Evolutionary conservation across 2,113 vertebrate species (phyloP).

Genomic region (Camelus bactrianus): DNA sequence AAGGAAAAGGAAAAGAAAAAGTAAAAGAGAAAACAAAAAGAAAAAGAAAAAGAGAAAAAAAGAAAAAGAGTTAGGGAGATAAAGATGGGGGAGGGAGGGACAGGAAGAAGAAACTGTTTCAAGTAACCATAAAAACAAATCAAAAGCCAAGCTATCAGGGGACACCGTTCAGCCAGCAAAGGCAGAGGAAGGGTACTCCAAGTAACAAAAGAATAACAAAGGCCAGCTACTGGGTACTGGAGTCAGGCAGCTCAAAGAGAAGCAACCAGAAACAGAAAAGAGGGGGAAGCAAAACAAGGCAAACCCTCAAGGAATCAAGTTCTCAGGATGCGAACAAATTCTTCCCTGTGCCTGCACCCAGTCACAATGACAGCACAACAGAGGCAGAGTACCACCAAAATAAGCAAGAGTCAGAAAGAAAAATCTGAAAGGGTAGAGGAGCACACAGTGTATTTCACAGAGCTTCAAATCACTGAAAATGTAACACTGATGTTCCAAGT

Average conservation of each 20-base stretch:
- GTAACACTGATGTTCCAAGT: background rate
- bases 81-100: background rate
- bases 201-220: background rate
- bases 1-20: background rate
- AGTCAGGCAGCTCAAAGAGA: background rate
- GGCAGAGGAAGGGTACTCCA: background rate
- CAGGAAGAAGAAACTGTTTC: background rate
- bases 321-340: background rate
- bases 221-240: background rate
- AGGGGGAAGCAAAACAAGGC: background rate
- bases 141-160: background rate
- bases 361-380: background rate
- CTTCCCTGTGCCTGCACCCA: background rate
- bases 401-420: background rate
- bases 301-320: background rate
- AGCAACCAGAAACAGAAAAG: background rate
- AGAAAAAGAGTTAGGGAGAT: background rate
- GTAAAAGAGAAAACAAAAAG: background rate
- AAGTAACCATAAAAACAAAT: constrained; percentile 17
- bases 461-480: background rate
- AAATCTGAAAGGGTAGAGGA: background rate
- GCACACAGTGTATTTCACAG: background rate
- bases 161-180: background rate
- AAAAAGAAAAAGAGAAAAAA: background rate
- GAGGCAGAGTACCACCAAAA: background rate